Evolutionary conservation across 2,888 invertebrate genomes (phyloP).

Genomic region (Scaptomyza polygonia): DNA sequence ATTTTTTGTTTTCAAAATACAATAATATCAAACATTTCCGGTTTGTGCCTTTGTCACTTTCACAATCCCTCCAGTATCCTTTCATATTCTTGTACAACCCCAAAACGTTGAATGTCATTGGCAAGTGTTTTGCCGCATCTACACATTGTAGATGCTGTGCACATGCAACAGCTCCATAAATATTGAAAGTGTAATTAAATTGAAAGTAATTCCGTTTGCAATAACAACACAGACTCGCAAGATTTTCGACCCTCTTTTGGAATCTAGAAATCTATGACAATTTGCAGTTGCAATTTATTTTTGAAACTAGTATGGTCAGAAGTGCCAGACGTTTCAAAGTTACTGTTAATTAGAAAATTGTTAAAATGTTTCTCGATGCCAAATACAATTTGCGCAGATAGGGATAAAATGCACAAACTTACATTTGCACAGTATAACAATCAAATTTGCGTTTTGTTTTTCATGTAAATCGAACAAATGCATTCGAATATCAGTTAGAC

Average conservation of each 20-base stretch:
- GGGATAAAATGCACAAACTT: background rate
- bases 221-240: constrained; percentile 26
- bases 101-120: constrained; percentile 24
- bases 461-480: background rate
- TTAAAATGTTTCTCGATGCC: constrained; percentile 21
- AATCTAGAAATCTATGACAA: constrained; percentile 64
- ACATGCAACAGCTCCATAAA: constrained; percentile 56
- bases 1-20: constrained; percentile 47
- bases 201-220: constrained; percentile 58
- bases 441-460: background rate
- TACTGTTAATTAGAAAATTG: constrained; percentile 74
- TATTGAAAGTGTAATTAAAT: constrained; percentile 62
- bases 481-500: background rate
- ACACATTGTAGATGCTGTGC: constrained; percentile 8
- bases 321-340: constrained; percentile 48
- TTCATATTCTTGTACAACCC: background rate
- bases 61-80: background rate
- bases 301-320: constrained; percentile 41
- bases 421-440: background rate
- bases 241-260: constrained; percentile 8
- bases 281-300: constrained; percentile 66
- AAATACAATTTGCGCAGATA: constrained; percentile 3
- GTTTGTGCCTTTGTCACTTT: constrained; percentile 3
- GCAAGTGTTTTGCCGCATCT: constrained; percentile 34
- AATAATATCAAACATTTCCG: constrained; percentile 48